Percentiles rank a stretch among this genome's conserved stretches.
Conservation (phyloP, 2,888 invertebrate genomes). For the Anagyrus pseudococci region DNA sequence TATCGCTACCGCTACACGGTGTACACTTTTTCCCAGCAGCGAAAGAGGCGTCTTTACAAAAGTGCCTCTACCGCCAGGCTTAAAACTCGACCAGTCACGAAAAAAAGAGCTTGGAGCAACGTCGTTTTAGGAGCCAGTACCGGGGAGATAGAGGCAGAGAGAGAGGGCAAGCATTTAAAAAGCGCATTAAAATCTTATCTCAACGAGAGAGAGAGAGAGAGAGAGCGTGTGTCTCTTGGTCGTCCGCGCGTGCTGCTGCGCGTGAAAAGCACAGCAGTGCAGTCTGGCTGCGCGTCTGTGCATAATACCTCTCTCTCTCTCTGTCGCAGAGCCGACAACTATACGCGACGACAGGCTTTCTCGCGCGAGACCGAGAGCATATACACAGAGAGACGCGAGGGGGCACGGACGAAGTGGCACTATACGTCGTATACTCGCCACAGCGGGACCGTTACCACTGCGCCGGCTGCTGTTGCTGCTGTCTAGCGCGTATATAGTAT, state of each 20-base stretch:
- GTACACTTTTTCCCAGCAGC: not conserved
- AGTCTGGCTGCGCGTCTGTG: not conserved
- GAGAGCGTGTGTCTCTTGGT: no score
- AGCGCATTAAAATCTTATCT: slow-evolving; percentile 25
- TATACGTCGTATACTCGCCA: no score
- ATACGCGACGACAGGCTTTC: not conserved
- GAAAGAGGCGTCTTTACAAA: not conserved
- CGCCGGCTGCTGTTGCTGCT: not conserved
- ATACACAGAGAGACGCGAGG: not conserved
- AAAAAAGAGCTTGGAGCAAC: not conserved
- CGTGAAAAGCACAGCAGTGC: not conserved
- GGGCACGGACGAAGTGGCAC: no score
- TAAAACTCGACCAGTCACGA: not conserved
- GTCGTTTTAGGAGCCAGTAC: no score
- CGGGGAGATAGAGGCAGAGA: no score
- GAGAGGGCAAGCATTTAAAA: not conserved
- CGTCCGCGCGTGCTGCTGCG: not conserved
- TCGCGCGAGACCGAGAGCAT: not conserved
- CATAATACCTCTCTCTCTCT: no score
- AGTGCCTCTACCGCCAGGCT: not conserved
- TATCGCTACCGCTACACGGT: not conserved
- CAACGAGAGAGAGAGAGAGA: no score
- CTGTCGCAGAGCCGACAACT: not conserved
- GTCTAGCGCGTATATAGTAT: not conserved
- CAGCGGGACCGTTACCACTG: not conserved